Conservation (phyloP, 2,888 invertebrate genomes). For the Amphiduros pacificus region DNA sequence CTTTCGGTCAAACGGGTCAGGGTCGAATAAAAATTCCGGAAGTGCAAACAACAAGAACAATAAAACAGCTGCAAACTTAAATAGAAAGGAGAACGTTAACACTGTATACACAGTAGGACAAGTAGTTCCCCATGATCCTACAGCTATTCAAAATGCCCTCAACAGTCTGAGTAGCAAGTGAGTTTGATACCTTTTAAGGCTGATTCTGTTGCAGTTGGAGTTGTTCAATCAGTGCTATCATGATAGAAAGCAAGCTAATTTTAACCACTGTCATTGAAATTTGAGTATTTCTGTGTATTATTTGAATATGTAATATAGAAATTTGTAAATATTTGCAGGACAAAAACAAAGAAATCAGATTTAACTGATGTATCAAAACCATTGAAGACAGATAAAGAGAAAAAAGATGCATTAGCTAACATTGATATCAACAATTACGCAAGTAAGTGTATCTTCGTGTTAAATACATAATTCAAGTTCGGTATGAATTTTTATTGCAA, state of each 20-base stretch:
- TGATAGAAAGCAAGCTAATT: too few species aligned
- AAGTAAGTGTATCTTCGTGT: conserved; percentile 61
- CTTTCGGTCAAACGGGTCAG: conserved; percentile 47
- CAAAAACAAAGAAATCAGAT: conserved; percentile 38
- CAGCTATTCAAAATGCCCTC: conserved; percentile 64
- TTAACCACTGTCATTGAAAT: too few species aligned
- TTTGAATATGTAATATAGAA: neutral
- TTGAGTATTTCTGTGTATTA: conserved; percentile 7
- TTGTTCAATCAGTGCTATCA: too few species aligned
- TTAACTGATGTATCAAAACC: conserved; percentile 54
- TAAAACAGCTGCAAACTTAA: conserved; percentile 35
- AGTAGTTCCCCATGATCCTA: conserved; percentile 65
- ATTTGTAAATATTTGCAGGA: neutral
- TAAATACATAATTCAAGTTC: too few species aligned
- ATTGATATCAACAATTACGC: conserved; percentile 66
- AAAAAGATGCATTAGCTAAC: conserved; percentile 64
- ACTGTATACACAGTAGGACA: conserved; percentile 64
- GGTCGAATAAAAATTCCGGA: conserved; percentile 6
- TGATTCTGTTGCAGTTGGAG: too few species aligned
- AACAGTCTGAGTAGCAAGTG: conserved; percentile 47
- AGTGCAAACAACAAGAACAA: conserved; percentile 34
- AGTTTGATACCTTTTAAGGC: too few species aligned
- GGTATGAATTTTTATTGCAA: too few species aligned
- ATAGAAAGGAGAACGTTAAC: conserved; percentile 47
- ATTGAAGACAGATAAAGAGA: conserved; percentile 55